phyloP scores from a whole-genome alignment of 2,113 vertebrate species.

The Laticauda laticaudata region DNA sequence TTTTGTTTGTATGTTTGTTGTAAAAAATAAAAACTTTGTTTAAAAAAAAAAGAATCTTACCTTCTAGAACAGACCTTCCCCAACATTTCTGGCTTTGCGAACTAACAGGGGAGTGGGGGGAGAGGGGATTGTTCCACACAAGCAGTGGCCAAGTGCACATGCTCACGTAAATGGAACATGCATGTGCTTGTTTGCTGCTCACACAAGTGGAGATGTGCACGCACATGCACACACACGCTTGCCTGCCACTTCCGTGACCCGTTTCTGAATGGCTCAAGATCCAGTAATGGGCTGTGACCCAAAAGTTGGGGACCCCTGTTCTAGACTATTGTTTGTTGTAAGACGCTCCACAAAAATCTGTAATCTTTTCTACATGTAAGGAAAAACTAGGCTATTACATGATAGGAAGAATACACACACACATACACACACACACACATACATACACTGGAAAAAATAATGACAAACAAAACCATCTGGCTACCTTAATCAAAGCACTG shows the following conservation, averaged over 20 bases:
- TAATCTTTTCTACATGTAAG: neutral
- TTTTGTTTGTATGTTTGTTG: no score
- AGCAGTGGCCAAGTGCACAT: no score
- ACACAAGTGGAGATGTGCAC: neutral
- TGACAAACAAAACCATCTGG: constrained; percentile 60
- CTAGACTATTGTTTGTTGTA: neutral
- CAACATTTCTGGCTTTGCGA: neutral
- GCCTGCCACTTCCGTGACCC: neutral
- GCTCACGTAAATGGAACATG: neutral
- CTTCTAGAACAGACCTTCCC: neutral
- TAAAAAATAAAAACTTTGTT: no score
- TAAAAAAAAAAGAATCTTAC: neutral
- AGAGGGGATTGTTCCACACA: no score
- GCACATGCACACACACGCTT: no score
- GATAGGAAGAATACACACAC: neutral
- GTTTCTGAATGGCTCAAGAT: neutral
- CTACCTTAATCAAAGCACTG: constrained; percentile 65
- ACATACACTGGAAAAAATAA: neutral
- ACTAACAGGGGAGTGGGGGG: no score
- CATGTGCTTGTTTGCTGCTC: neutral
- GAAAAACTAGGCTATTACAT: neutral
- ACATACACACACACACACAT: neutral
- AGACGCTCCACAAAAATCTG: neutral
- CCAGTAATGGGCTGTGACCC: neutral
- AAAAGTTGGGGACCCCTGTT: neutral